Conservation (phyloP, 2,113 vertebrate genomes). For the Pteruthius melanotis region DNA sequence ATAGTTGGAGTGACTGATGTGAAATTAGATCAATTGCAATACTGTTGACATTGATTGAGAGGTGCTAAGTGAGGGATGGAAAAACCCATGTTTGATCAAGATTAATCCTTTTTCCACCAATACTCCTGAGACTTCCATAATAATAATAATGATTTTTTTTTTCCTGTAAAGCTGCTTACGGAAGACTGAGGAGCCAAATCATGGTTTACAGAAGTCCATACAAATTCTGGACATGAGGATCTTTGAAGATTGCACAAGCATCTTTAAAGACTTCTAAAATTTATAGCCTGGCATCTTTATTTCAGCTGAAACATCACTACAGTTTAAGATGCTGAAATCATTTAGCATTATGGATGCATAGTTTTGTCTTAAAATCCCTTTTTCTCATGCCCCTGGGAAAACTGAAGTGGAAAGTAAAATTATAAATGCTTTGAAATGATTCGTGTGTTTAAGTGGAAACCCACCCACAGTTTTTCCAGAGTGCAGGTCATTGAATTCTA, state of each 20-base stretch:
- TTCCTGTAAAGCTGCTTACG: not conserved
- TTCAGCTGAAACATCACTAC: not conserved
- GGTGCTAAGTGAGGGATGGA: not conserved
- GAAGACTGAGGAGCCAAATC: not conserved
- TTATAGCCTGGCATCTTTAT: not conserved
- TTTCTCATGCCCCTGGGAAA: not conserved
- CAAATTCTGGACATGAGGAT: not conserved
- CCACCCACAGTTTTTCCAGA: not conserved
- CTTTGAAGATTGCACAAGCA: not conserved
- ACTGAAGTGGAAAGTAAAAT: not conserved
- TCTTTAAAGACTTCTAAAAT: not conserved
- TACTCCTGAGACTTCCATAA: not conserved
- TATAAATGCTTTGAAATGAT: not conserved
- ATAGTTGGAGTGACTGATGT: not conserved
- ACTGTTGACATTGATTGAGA: not conserved
- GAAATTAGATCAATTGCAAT: not conserved
- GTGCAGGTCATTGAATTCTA: not conserved
- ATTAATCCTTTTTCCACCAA: not conserved
- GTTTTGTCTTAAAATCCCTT: not conserved
- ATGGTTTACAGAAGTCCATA: not conserved
- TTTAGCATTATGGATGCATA: not conserved
- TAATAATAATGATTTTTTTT: not conserved
- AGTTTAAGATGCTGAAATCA: not conserved
- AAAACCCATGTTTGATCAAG: not conserved
- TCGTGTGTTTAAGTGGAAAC: not conserved